Evolutionary conservation across 2,888 invertebrate genomes (phyloP).

Genomic region (Lumbricus terrestris): DNA sequence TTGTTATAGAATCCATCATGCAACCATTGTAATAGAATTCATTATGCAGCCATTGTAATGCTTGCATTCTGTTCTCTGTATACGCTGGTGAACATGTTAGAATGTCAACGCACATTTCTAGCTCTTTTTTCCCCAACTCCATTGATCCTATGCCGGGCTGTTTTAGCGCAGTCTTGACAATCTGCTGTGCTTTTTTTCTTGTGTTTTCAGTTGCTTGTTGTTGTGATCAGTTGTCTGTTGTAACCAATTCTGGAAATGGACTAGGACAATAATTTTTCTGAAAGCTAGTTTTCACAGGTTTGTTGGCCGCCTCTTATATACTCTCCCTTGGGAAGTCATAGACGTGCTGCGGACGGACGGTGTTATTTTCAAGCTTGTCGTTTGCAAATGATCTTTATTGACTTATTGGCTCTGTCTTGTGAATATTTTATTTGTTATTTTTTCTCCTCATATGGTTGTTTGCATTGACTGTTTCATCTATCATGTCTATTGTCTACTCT

Average conservation of each 20-base stretch:
- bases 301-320: background rate
- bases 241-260: background rate
- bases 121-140: background rate
- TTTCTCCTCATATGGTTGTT: background rate
- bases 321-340: background rate
- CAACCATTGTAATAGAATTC: no score
- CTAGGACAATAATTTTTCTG: background rate
- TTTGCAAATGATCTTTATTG: background rate
- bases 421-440: background rate
- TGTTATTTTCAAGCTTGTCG: background rate
- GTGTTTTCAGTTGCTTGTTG: background rate
- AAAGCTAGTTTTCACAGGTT: background rate
- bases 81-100: background rate
- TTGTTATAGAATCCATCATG: no score
- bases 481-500: background rate
- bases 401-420: background rate
- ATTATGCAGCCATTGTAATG: background rate
- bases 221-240: background rate
- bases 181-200: background rate
- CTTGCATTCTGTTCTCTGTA: background rate
- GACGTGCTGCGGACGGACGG: background rate
- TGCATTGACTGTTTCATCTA: background rate
- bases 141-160: background rate
- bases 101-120: background rate
- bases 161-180: background rate